Evolutionary conservation across 2,888 invertebrate genomes (phyloP).

Genomic region (Microchrysa polita): DNA sequence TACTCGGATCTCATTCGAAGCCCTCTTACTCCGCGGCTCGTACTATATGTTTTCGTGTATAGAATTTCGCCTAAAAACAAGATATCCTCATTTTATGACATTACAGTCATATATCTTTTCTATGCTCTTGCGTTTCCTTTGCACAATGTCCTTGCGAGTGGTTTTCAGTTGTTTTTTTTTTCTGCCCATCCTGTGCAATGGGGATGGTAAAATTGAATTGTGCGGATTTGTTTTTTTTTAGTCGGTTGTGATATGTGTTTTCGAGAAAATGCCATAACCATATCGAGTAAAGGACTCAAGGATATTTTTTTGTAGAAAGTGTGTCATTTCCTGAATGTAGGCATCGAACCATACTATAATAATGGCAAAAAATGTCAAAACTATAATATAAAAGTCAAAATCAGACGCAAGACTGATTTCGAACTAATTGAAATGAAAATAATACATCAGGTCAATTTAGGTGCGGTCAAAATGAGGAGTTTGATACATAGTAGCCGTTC

Average conservation of each 20-base stretch:
- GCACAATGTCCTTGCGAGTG: not conserved
- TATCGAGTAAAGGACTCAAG: not conserved
- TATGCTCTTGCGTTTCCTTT: not conserved
- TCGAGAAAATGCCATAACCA: constrained; percentile 1
- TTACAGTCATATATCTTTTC: constrained; percentile 18
- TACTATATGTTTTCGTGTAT: too few species aligned
- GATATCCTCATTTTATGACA: constrained; percentile 40
- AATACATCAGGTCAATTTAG: constrained; percentile 5
- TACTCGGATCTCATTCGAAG: constrained; percentile 7
- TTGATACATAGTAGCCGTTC: not conserved
- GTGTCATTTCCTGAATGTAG: constrained; percentile 28
- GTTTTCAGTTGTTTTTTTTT: constrained; percentile 7
- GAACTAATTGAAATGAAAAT: constrained; percentile 2
- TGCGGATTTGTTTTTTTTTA: too few species aligned
- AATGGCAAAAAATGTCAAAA: constrained; percentile 20
- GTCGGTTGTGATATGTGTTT: not conserved
- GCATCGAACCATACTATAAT: too few species aligned
- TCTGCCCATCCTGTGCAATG: constrained; percentile 9
- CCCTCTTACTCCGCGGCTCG: not conserved
- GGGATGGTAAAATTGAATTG: constrained; percentile 32
- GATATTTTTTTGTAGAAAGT: constrained; percentile 31
- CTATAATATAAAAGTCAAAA: too few species aligned
- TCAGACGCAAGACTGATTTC: not conserved
- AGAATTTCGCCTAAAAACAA: constrained; percentile 29
- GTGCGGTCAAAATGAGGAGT: not conserved